A percentile compares a stretch with the other conserved stretches of the same genome.
Evolutionary conservation across 2,797 vertebrate genomes (phyloP).

Genomic region (Octomys mimax): DNA sequence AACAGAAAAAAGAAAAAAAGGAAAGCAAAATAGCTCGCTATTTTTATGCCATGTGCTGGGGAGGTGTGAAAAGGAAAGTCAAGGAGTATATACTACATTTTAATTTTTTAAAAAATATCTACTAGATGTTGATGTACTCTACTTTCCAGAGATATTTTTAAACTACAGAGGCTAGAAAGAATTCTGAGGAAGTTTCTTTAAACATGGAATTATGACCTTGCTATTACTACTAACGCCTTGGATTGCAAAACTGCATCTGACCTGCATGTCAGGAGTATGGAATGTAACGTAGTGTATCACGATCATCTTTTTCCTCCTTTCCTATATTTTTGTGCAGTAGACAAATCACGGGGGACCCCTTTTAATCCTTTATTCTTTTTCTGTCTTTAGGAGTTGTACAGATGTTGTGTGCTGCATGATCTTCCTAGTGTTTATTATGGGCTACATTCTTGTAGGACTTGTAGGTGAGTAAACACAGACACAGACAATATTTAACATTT

Average conservation of each 20-base stretch:
- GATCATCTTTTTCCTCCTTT: neutral
- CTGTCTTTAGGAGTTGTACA: slow-evolving; percentile 93
- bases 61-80: slow-evolving; percentile 13
- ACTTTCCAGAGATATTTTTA: slow-evolving; percentile 32
- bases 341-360: neutral
- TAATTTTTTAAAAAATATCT: neutral
- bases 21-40: neutral
- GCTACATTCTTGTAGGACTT: slow-evolving; percentile 95
- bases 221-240: neutral
- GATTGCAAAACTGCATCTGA: neutral
- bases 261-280: neutral
- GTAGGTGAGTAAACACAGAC: slow-evolving; percentile 92
- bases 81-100: slow-evolving; percentile 4
- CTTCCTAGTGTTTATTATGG: slow-evolving; percentile 94
- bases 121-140: neutral
- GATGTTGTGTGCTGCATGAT: slow-evolving; percentile 95
- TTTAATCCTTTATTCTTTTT: slow-evolving; percentile 80
- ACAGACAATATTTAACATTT: slow-evolving; percentile 27
- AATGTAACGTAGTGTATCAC: neutral
- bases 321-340: slow-evolving; percentile 16
- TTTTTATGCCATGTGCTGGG: neutral
- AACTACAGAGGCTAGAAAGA: slow-evolving; percentile 48
- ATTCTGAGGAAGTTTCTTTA: neutral
- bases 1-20: neutral
- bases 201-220: neutral